Conservation (phyloP, 2,888 invertebrate species). For the Heliconius hortense region DNA sequence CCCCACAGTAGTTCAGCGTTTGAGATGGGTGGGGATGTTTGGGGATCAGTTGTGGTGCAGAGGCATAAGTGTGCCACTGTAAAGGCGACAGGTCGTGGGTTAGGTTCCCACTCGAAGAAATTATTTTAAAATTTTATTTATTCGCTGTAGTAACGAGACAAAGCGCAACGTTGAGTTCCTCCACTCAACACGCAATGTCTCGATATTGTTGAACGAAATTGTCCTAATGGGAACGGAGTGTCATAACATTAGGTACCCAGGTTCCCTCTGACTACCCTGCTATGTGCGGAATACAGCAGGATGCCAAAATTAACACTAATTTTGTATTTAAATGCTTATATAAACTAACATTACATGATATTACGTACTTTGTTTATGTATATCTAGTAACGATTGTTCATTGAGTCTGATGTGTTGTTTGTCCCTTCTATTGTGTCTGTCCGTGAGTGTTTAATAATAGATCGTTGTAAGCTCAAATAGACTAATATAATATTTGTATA, state of each 20-base stretch:
- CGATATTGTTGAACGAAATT: no score
- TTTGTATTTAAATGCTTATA: background rate
- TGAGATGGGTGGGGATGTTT: no score
- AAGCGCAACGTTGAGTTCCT: no score
- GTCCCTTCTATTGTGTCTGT: conserved; percentile 15
- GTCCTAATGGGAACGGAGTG: no score
- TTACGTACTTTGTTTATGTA: background rate
- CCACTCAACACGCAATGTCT: no score
- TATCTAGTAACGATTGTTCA: background rate
- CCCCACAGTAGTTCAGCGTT: no score
- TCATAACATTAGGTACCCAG: background rate
- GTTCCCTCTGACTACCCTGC: background rate
- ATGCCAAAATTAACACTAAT: background rate
- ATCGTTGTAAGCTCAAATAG: background rate
- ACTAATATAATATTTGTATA: background rate
- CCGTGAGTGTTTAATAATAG: conserved; percentile 1
- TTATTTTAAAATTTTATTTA: no score
- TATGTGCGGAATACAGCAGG: background rate
- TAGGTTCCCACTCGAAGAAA: no score
- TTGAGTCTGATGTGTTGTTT: background rate
- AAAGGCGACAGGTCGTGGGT: no score
- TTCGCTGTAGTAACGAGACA: no score
- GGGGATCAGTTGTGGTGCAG: no score
- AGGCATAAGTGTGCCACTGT: no score
- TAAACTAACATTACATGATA: background rate